phyloP scores from a whole-genome alignment of 2,797 vertebrate species.

The Cryptoblepharus egeriae region DNA sequence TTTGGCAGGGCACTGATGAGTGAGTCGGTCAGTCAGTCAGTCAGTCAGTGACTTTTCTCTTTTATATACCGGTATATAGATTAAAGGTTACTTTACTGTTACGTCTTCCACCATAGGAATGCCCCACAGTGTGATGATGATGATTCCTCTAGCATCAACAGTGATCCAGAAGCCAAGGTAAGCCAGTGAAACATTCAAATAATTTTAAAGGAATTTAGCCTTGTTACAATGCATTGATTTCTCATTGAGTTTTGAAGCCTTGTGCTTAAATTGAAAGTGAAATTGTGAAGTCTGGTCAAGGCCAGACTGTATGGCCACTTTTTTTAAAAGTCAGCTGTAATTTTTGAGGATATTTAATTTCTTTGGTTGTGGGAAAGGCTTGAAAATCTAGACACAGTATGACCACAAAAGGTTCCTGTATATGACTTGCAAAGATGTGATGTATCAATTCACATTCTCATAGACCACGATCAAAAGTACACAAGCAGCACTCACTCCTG shows the following conservation, averaged over 20 bases:
- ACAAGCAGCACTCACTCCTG: neutral
- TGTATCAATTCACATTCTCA: neutral
- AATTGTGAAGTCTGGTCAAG: neutral
- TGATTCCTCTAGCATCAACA: slow-evolving; percentile 88
- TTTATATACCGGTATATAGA: no score
- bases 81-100: no score
- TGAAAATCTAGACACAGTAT: neutral
- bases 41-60: no score
- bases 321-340: neutral
- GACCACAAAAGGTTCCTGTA: neutral
- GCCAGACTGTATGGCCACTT: neutral
- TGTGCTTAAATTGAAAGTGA: neutral
- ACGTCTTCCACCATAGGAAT: slow-evolving; percentile 76
- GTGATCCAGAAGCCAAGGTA: slow-evolving; percentile 92
- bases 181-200: slow-evolving; percentile 52
- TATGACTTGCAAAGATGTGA: neutral
- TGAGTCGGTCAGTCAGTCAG: no score
- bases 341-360: neutral
- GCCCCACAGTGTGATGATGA: slow-evolving; percentile 87
- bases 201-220: neutral
- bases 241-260: neutral
- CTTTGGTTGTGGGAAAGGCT: neutral
- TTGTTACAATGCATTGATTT: neutral
- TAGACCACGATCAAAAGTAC: neutral
- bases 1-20: no score